Base-by-base conservation (phyloP, 2,113 vertebrate genomes). In the Entomyzon cyanotis region DNA sequence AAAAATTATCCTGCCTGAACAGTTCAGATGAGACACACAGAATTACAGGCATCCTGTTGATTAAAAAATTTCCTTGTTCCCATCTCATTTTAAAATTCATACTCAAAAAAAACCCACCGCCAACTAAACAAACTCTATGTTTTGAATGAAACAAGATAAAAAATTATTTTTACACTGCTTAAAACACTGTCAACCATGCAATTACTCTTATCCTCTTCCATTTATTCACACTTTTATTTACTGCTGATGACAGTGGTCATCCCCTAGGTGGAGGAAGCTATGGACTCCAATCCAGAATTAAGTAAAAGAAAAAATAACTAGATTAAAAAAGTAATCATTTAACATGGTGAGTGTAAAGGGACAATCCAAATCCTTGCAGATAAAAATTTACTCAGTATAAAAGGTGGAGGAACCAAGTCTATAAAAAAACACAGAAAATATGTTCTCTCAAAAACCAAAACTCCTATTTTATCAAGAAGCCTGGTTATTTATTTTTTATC, bases 31-130 rank as follows among this genome's bases (percentile, higher is more conserved):
- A 89, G 49, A 87, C 52, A 59, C 33, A 30, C 44, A 88, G 58
- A 91, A 97, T 68, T 41, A 63, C 52, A 76, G 10, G 74, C 95
- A 97, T 95, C 92, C 93, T 97, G 94, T 92, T 95, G 79, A 95
- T 87, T 73, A 94, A 58, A 85, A 96, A 90, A 70, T 76, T 75
- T 96, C 91, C 79, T 92, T 94, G 84, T 80, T 94, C 65, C 63
- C 78, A 58, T 53, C 31, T 62, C 55, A 84, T 92, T 94, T 96
- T 75, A 83, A 96, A 93, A 95, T 59, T 91, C 24, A 87, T 71
- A 44, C 50, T 41, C 50, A 14, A 39, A 63, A 53, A 27, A 4
- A 10, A 4, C 5, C 6, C 15, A n/a, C 8, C 5, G 50, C 50
- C 4, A 73, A n/a, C 33, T 42, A 89, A 89, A 84, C 50, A 90